A percentile compares a stretch with the other conserved stretches of the same genome.
Conservation (phyloP, 2,797 vertebrate genomes). For the Myotis myotis region DNA sequence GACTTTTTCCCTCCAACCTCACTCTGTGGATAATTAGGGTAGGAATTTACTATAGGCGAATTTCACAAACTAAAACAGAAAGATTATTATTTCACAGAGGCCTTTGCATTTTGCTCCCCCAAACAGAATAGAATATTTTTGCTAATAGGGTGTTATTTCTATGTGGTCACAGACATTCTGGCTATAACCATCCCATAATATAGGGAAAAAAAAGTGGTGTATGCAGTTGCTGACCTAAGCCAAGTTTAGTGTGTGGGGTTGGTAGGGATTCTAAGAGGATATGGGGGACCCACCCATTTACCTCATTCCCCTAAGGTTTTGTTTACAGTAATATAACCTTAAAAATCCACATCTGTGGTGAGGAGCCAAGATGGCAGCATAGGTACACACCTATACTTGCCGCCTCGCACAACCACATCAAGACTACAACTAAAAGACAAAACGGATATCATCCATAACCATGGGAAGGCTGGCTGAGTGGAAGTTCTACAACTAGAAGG, state of each 20-base stretch:
- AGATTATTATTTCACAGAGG: not conserved
- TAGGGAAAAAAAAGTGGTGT: not conserved
- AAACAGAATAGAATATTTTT: not conserved
- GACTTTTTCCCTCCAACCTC: rapidly evolving
- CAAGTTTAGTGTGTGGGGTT: not conserved
- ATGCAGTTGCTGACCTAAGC: not conserved
- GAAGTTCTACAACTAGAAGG: too few relatives aligned
- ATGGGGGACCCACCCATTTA: not conserved
- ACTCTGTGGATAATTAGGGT: not conserved
- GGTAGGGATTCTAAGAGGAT: not conserved
- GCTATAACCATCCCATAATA: not conserved
- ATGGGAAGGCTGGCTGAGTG: too few relatives aligned
- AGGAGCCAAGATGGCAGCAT: too few relatives aligned
- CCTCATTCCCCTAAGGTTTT: rapidly evolving
- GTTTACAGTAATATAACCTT: not conserved
- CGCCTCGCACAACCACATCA: too few relatives aligned
- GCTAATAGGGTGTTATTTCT: not conserved
- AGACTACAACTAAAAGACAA: too few relatives aligned
- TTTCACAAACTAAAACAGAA: not conserved
- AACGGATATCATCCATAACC: too few relatives aligned
- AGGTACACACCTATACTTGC: too few relatives aligned
- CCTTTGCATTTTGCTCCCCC: not conserved
- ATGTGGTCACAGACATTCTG: not conserved
- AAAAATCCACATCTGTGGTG: not conserved
- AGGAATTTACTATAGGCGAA: not conserved